These are phyloP conservation scores for Netelia fuscicornis DNA, from an alignment of 2,888 invertebrate species.

Conservation along the genomic window DNA sequence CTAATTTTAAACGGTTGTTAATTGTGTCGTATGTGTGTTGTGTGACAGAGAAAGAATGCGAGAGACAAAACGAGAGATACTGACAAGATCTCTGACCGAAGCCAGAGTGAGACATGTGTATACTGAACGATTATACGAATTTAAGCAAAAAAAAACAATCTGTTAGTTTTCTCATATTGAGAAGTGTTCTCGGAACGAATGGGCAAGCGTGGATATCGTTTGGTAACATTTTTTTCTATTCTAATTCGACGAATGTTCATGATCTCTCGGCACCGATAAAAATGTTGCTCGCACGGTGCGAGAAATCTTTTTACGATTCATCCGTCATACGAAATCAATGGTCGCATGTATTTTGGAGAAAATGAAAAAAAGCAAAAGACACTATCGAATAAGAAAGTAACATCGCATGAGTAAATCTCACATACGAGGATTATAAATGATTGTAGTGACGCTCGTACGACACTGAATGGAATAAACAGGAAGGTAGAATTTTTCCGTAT, in stretches of 20 bases:
- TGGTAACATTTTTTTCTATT: slow-evolving; percentile 17
- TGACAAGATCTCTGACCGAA: slow-evolving; percentile 27
- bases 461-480: slow-evolving; percentile 29
- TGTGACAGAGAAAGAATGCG: slow-evolving; percentile 30
- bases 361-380: slow-evolving; percentile 19
- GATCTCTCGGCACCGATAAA: background rate
- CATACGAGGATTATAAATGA: slow-evolving; percentile 46
- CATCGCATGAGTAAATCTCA: slow-evolving; percentile 44
- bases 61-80: slow-evolving; percentile 28
- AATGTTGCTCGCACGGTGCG: slow-evolving; percentile 9
- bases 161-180: slow-evolving; percentile 82
- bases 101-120: slow-evolving; percentile 40
- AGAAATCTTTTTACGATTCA: slow-evolving; percentile 43
- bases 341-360: background rate
- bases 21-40: slow-evolving; percentile 48
- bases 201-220: slow-evolving; percentile 42
- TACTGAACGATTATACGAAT: slow-evolving; percentile 55
- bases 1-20: slow-evolving; percentile 65
- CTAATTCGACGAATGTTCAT: slow-evolving; percentile 19
- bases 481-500: slow-evolving; percentile 61
- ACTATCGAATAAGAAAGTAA: slow-evolving; percentile 60
- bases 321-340: slow-evolving; percentile 18
- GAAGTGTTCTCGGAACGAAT: slow-evolving; percentile 72
- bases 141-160: slow-evolving; percentile 68
- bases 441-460: slow-evolving; percentile 31